Conservation (phyloP, 2,797 vertebrate species). For the Margarornis squamiger region DNA sequence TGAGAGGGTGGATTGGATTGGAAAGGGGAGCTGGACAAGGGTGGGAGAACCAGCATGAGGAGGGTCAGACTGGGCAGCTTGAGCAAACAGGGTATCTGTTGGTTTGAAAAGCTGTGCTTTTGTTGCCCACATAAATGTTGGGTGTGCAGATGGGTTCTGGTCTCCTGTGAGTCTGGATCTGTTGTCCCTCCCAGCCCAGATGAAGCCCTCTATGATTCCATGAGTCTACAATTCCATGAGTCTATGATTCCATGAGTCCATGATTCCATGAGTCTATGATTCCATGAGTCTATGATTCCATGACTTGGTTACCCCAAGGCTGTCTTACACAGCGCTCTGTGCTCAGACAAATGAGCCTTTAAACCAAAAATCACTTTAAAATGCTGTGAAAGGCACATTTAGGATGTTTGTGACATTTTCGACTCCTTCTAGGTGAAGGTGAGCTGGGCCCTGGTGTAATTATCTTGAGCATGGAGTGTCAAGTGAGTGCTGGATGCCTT, state of each 20-base stretch:
- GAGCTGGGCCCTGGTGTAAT: not conserved
- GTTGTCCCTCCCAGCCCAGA: not conserved
- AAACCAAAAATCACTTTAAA: not conserved
- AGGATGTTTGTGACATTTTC: not conserved
- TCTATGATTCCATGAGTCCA: too few relatives aligned
- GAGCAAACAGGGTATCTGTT: rapidly evolving
- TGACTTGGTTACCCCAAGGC: not conserved
- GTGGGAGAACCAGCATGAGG: not conserved
- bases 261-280: too few relatives aligned
- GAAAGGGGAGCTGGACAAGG: not conserved
- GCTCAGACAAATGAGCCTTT: not conserved
- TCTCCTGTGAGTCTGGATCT: not conserved
- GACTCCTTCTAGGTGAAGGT: not conserved
- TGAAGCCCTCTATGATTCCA: not conserved
- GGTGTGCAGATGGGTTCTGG: not conserved
- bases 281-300: not conserved
- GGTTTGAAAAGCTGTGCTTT: not conserved
- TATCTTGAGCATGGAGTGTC: not conserved
- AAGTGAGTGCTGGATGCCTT: not conserved
- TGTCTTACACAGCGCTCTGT: not conserved
- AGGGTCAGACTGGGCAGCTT: not conserved
- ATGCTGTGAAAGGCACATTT: not conserved
- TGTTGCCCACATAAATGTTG: rapidly evolving
- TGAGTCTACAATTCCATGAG: rapidly evolving
- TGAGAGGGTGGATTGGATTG: not conserved